These are phyloP conservation scores for Coreius guichenoti DNA, from an alignment of 2,797 vertebrate species.

Conservation along the genomic window DNA sequence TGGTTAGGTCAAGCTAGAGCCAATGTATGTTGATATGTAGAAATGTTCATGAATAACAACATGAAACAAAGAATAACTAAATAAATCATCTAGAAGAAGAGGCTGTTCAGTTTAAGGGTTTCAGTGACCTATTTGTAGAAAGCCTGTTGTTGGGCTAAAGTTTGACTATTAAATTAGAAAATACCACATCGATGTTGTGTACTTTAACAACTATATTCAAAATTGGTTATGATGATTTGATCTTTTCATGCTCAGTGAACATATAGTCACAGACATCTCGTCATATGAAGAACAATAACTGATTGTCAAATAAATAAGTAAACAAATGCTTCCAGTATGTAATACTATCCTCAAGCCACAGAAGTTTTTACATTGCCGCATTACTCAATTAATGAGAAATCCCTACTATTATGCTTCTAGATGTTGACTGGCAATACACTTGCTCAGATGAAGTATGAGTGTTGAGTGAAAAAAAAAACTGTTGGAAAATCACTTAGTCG, in stretches of 20 bases:
- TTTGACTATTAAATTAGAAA: constrained; percentile 2
- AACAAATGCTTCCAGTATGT: constrained; percentile 8
- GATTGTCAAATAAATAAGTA: constrained; percentile 1
- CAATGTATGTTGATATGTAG: constrained; percentile 1
- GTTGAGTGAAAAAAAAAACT: constrained; percentile 72
- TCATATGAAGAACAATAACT: neutral
- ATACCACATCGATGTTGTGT: neutral
- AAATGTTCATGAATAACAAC: constrained; percentile 14
- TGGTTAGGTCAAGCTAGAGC: constrained; percentile 10
- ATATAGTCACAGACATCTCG: neutral
- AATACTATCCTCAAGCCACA: constrained; percentile 2
- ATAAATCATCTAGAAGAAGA: neutral
- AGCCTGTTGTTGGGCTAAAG: constrained; percentile 41
- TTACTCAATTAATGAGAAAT: constrained; percentile 30
- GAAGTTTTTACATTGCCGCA: constrained; percentile 22
- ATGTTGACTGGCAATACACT: constrained; percentile 39
- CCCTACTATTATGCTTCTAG: constrained; percentile 46
- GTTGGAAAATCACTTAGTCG: constrained; percentile 84
- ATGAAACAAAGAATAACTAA: neutral
- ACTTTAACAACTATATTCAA: neutral
- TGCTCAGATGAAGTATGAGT: constrained; percentile 50
- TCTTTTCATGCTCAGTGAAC: neutral
- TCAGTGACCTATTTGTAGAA: neutral
- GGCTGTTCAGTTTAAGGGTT: neutral
- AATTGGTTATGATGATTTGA: neutral